Evolutionary conservation across 1,140 invertebrate genomes (phyloP).

Genomic region (Paramacrobiotus metropolitanus): DNA sequence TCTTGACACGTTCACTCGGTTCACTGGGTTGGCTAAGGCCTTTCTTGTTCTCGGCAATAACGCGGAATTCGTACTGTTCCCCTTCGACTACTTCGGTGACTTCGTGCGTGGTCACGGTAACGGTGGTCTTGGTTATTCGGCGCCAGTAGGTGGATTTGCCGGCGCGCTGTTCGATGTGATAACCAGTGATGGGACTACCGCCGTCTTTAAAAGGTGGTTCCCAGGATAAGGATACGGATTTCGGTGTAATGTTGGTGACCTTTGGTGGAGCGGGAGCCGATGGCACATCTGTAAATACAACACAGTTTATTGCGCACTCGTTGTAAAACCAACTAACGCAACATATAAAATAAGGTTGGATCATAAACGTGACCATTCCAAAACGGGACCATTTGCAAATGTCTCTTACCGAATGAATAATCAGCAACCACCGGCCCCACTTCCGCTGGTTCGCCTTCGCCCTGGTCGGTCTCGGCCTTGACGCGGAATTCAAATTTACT

Average conservation of each 20-base stretch:
- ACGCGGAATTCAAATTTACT: slow-evolving; percentile 26
- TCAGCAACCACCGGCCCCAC: neutral
- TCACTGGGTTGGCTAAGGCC: slow-evolving; percentile 27
- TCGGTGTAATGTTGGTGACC: slow-evolving; percentile 26
- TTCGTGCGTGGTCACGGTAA: slow-evolving; percentile 12
- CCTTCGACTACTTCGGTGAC: slow-evolving; percentile 26
- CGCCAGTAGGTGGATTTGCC: slow-evolving; percentile 56
- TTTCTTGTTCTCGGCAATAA: slow-evolving; percentile 28
- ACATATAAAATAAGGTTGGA: too few relatives aligned
- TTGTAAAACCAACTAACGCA: neutral
- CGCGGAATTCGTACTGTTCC: slow-evolving; percentile 26
- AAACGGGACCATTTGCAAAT: too few relatives aligned
- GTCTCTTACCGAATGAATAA: neutral
- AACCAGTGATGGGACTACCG: slow-evolving; percentile 28
- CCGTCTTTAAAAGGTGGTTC: slow-evolving; percentile 27
- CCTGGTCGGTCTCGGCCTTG: slow-evolving; percentile 19
- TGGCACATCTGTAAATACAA: slow-evolving; percentile 33
- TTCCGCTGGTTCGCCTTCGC: neutral
- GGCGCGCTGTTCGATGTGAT: slow-evolving; percentile 36
- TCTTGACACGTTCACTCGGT: slow-evolving; percentile 23
- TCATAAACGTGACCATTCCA: too few relatives aligned
- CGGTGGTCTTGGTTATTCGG: slow-evolving; percentile 24
- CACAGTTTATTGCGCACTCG: neutral
- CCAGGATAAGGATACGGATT: slow-evolving; percentile 23
- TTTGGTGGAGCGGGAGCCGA: slow-evolving; percentile 36